Conservation (phyloP, 2,113 vertebrate species). For the Peromyscus californicus region DNA sequence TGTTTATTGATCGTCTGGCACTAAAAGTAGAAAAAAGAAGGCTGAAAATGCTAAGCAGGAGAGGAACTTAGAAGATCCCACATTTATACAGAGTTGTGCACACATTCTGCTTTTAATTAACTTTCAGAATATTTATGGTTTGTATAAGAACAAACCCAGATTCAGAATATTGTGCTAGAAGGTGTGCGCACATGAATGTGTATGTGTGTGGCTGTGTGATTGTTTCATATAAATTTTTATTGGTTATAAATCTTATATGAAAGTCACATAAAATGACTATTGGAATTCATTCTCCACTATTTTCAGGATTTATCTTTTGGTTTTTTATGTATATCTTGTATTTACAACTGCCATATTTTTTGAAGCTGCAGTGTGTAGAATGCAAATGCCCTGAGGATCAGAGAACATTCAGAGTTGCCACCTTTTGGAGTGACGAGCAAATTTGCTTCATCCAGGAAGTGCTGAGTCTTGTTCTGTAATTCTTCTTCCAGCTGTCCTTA, state of each 20-base stretch:
- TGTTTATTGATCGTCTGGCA: conserved; percentile 62
- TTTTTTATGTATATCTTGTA: conserved; percentile 37
- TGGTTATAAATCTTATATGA: conserved; percentile 63
- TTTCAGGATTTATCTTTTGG: conserved; percentile 55
- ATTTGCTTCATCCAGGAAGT: background rate
- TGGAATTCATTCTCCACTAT: background rate
- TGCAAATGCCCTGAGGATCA: conserved; percentile 15
- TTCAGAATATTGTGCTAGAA: conserved; percentile 1
- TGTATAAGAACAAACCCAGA: background rate
- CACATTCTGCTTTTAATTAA: conserved; percentile 51
- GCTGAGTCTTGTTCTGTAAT: conserved; percentile 1
- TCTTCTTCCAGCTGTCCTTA: background rate
- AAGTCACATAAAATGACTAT: conserved; percentile 49
- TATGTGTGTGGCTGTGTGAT: conserved; percentile 34
- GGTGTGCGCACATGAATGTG: background rate
- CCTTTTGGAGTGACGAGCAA: background rate
- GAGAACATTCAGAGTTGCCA: background rate
- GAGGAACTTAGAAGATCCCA: conserved; percentile 4
- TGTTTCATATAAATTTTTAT: conserved; percentile 58
- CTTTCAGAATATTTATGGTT: conserved; percentile 48
- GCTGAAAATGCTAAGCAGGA: conserved; percentile 45
- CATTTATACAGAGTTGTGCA: background rate
- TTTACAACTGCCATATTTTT: conserved; percentile 53
- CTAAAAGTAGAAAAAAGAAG: conserved; percentile 13
- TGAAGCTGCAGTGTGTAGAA: conserved; percentile 31